A percentile compares a stretch with the other conserved stretches of the same genome.
phyloP scores from a whole-genome alignment of 2,888 invertebrate species.

The Cephalotes varians region DNA sequence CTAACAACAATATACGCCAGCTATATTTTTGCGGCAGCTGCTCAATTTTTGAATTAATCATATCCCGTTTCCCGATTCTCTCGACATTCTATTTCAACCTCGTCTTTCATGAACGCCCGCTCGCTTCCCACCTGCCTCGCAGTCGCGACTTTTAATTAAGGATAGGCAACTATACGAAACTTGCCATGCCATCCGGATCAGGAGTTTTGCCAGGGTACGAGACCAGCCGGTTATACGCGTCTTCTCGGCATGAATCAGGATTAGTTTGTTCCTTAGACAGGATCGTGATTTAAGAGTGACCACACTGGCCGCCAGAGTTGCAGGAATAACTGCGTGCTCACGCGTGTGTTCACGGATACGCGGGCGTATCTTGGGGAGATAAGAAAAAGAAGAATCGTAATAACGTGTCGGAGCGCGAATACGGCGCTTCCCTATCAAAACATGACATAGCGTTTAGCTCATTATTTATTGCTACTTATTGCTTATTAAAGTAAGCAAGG shows the following conservation, averaged over 20 bases:
- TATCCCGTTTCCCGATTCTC: neutral
- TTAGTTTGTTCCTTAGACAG: slow-evolving; percentile 80
- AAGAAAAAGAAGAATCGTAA: slow-evolving; percentile 59
- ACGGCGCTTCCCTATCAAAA: slow-evolving; percentile 79
- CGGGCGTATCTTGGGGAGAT: slow-evolving; percentile 63
- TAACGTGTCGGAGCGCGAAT: slow-evolving; percentile 54
- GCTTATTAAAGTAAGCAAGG: slow-evolving; percentile 73
- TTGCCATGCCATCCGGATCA: slow-evolving; percentile 40
- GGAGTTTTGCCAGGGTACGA: slow-evolving; percentile 34
- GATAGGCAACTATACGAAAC: slow-evolving; percentile 26
- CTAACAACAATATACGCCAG: neutral
- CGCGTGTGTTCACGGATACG: slow-evolving; percentile 43
- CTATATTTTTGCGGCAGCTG: neutral
- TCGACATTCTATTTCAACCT: slow-evolving; percentile 10
- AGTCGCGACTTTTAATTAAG: slow-evolving; percentile 33
- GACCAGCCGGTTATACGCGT: slow-evolving; percentile 50
- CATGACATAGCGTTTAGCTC: slow-evolving; percentile 75
- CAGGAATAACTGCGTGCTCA: slow-evolving; percentile 43
- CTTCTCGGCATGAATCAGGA: slow-evolving; percentile 80
- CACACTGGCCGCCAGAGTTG: slow-evolving; percentile 50
- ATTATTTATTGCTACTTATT: slow-evolving; percentile 77
- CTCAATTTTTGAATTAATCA: slow-evolving; percentile 1
- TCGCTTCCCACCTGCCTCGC: slow-evolving; percentile 1
- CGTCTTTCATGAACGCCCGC: neutral
- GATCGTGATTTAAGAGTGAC: slow-evolving; percentile 79